phyloP scores from a whole-genome alignment of 2,888 invertebrate genomes.

The Patella ulyssiponensis region DNA sequence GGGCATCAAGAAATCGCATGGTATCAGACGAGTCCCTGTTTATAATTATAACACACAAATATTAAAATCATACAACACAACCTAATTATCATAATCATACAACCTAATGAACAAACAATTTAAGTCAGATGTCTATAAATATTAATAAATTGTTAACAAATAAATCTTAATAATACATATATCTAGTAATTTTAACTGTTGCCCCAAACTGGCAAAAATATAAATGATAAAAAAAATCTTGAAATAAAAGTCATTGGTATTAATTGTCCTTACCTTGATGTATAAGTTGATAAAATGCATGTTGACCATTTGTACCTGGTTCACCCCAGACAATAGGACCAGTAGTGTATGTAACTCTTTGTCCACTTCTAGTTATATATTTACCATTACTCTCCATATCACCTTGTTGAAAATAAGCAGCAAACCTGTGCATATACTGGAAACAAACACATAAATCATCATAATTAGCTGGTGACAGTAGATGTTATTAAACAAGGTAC shows the following conservation, averaged over 20 bases:
- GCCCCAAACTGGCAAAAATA: too few species aligned
- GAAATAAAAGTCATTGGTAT: too few species aligned
- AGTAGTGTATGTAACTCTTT: slow-evolving; percentile 74
- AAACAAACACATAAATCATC: too few species aligned
- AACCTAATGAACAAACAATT: neutral
- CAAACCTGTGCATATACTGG: slow-evolving; percentile 94
- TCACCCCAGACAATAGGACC: slow-evolving; percentile 96
- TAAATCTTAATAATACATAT: too few species aligned
- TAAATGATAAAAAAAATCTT: too few species aligned
- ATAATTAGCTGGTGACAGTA: too few species aligned
- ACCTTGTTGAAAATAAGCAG: slow-evolving; percentile 99
- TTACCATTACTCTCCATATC: slow-evolving; percentile 99
- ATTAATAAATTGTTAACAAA: too few species aligned
- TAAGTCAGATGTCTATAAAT: neutral
- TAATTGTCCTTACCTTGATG: slow-evolving; percentile 82
- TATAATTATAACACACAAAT: slow-evolving; percentile 5
- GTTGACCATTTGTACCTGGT: slow-evolving; percentile 99
- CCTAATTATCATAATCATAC: neutral
- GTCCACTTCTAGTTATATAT: slow-evolving; percentile 75
- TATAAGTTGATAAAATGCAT: slow-evolving; percentile 99
- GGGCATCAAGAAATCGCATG: slow-evolving; percentile 96
- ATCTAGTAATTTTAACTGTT: too few species aligned
- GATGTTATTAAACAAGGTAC: too few species aligned
- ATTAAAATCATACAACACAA: neutral
- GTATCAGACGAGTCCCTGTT: slow-evolving; percentile 84